These are phyloP conservation scores for Magallana nippona DNA, from an alignment of 2,888 invertebrate species.

Conservation along the genomic window DNA sequence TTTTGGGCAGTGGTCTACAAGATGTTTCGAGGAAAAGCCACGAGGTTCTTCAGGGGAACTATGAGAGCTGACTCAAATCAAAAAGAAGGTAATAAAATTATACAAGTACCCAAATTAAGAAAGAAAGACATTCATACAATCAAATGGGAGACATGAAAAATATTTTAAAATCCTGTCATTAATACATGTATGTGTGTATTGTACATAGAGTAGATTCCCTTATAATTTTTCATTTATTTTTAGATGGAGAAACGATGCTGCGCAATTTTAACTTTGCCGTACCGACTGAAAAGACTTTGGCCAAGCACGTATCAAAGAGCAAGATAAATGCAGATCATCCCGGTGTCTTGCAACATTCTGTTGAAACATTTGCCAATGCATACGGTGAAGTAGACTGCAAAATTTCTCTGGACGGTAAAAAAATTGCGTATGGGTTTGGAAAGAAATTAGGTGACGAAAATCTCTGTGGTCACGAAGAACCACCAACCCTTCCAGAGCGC, in stretches of 20 bases:
- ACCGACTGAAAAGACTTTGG: conserved; percentile 1
- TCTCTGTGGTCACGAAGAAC: neutral
- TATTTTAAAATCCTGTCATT: neutral
- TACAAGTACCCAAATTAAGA: neutral
- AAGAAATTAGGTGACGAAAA: neutral
- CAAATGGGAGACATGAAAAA: neutral
- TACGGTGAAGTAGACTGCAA: neutral
- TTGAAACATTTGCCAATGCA: conserved; percentile 5
- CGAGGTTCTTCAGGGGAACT: neutral
- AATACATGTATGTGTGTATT: neutral
- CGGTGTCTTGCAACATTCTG: neutral
- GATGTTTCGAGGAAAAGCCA: neutral
- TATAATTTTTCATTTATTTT: no score
- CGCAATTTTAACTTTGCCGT: conserved; percentile 15
- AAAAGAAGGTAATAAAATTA: no score
- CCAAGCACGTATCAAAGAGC: neutral
- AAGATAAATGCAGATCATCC: neutral
- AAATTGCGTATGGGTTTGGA: neutral
- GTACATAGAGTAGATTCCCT: neutral
- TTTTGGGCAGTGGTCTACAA: neutral
- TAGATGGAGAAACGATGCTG: neutral
- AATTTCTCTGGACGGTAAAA: neutral
- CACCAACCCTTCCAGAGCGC: conserved; percentile 3
- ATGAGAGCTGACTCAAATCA: neutral
- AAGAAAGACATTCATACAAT: neutral